A percentile compares a stretch with the other conserved stretches of the same genome.
Conservation (phyloP, 2,113 vertebrate species). For the Orientallactaga bullata region DNA sequence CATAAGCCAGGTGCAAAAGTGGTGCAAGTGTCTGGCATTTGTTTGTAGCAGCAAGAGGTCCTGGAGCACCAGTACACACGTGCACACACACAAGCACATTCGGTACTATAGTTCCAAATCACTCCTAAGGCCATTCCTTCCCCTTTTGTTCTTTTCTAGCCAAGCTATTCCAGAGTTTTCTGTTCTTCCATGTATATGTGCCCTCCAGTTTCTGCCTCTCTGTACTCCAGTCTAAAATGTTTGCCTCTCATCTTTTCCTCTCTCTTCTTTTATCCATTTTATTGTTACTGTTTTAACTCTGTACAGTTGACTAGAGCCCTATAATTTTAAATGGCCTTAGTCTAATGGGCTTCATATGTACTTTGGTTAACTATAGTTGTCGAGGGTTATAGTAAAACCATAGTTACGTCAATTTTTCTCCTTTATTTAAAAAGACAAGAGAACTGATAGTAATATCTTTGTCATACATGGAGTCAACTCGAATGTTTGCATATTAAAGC, state of each 20-base stretch:
- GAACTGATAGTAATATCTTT: conserved; percentile 12
- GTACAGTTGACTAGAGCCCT: background rate
- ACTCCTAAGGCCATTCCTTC: conserved; percentile 2
- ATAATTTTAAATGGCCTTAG: conserved; percentile 1
- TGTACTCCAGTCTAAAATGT: conserved; percentile 2
- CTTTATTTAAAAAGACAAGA: conserved; percentile 49
- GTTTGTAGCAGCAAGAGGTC: too few species aligned
- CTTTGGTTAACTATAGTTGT: conserved; percentile 55
- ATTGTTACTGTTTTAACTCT: conserved; percentile 43
- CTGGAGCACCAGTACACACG: too few species aligned
- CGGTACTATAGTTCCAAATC: conserved; percentile 1
- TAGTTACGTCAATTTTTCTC: background rate
- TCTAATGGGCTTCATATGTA: background rate
- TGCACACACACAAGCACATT: too few species aligned
- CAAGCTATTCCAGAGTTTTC: background rate
- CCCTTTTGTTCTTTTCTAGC: background rate
- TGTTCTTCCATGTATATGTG: background rate
- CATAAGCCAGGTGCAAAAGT: too few species aligned
- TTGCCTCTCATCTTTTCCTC: background rate
- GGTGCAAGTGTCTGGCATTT: too few species aligned
- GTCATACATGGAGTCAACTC: background rate
- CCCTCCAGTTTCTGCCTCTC: conserved; percentile 14
- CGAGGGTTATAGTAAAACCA: background rate
- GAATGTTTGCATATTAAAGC: conserved; percentile 15
- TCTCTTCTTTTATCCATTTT: background rate